Percentiles rank a stretch among this genome's conserved stretches.
These are phyloP conservation scores for Steatocranus sp. DNA, from an alignment of 2,797 vertebrate genomes.

Conservation along the genomic window DNA sequence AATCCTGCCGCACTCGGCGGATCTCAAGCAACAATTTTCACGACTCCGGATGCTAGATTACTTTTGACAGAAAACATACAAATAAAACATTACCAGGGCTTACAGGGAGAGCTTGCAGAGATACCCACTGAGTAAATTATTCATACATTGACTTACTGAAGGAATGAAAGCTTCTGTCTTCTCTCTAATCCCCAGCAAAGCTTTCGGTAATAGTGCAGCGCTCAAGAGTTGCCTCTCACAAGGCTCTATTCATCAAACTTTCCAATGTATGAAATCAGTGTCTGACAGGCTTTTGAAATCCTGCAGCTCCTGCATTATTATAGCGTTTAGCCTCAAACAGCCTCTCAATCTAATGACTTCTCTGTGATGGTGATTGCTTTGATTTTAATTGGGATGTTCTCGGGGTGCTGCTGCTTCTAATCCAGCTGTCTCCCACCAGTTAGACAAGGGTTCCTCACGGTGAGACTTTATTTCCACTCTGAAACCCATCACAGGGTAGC, in stretches of 20 bases:
- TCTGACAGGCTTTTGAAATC: constrained; percentile 71
- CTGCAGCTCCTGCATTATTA: constrained; percentile 60
- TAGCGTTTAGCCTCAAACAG: constrained; percentile 67
- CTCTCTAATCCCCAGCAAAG: constrained; percentile 71
- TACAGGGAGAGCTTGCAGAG: constrained; percentile 54
- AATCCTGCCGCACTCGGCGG: constrained; percentile 2
- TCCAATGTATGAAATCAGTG: constrained; percentile 69
- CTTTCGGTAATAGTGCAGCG: constrained; percentile 69
- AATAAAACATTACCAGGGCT: constrained; percentile 70
- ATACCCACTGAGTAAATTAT: constrained; percentile 70
- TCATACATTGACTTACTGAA: constrained; percentile 67
- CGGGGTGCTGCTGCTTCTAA: constrained; percentile 51
- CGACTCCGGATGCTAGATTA: constrained; percentile 53
- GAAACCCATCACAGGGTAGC: constrained; percentile 31
- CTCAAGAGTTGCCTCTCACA: constrained; percentile 68
- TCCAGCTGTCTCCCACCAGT: constrained; percentile 66
- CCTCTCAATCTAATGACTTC: constrained; percentile 65
- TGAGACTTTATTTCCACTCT: constrained; percentile 40
- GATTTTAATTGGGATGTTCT: constrained; percentile 75
- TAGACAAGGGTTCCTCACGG: constrained; percentile 51
- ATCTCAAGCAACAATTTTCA: constrained; percentile 24
- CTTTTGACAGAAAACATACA: constrained; percentile 72
- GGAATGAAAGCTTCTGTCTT: constrained; percentile 71
- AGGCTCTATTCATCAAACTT: constrained; percentile 74
- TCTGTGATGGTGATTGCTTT: constrained; percentile 67